Base-by-base conservation (phyloP, 2,888 invertebrate genomes). In the Stenodema calcarata region DNA sequence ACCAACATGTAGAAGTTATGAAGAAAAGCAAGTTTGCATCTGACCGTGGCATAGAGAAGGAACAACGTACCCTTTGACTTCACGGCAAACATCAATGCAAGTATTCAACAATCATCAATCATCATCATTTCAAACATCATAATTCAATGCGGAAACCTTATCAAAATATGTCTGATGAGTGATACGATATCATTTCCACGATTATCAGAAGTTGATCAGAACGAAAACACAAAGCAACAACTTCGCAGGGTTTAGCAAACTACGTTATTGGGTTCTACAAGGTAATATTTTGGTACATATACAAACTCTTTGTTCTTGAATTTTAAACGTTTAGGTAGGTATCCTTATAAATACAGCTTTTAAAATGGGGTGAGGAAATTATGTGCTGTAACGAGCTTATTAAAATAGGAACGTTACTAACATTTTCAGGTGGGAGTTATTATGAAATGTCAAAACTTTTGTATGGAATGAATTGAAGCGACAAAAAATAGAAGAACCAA, bases 251-350 rank as follows among this genome's bases (percentile, higher is more conserved):
- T 9, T 23, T 9, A 62, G 11, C 62, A 27, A 54, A 62, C 62
- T 62, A 62, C 27, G 23, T 62, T 62, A 50, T 16, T 9, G 23
- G n/a, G 16, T 47, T 47, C 47, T 47, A 4, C 12, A 23, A 62
- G 62, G 16, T 44, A 41, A 28, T 44, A 78, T 78, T 44, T 44
- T 35, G 23, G 9, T 7, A 44, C n/a, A n/a, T n/a, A n/a, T 78
- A 78, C 78, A 78, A 44, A 78, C 78, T 78, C 78, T 41, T 78
- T 44, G 42, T 78, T 78, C 44, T 44, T 4, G 78, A 42, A 44
- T 9, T n/a, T n/a, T n/a, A n/a, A n/a, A n/a, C n/a, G n/a, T n/a
- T n/a, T n/a, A n/a, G n/a, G n/a, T n/a, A n/a, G n/a, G n/a, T n/a
- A 78, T 78, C 78, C 78, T 78, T 78, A 44, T 16, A 78, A 78